phyloP scores from a whole-genome alignment of 2,113 vertebrate genomes.

The Campylomormyrus numenius region DNA sequence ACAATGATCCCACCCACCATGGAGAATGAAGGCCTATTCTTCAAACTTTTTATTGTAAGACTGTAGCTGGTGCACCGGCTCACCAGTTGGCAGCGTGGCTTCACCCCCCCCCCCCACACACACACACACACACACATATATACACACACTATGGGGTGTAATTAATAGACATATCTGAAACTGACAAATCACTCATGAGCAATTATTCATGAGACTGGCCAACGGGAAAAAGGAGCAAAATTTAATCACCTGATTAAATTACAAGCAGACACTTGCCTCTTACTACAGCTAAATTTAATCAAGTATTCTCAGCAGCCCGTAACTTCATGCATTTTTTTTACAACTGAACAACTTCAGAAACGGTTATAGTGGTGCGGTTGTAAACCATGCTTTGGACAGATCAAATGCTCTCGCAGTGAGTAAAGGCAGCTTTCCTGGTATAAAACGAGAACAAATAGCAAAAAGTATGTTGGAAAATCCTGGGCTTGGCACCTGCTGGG shows the following conservation, averaged over 20 bases:
- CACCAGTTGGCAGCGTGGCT: no score
- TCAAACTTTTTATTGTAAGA: background rate
- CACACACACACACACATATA: background rate
- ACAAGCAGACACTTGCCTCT: background rate
- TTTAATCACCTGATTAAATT: background rate
- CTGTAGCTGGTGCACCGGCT: no score
- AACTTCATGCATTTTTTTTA: background rate
- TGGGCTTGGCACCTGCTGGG: background rate
- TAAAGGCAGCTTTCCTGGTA: background rate
- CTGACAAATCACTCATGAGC: background rate
- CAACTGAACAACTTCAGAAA: background rate
- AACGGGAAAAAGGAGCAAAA: background rate
- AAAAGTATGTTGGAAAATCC: background rate
- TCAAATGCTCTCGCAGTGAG: background rate
- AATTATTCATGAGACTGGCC: background rate
- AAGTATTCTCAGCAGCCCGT: background rate
- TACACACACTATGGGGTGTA: background rate
- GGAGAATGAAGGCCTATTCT: background rate
- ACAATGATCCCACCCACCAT: background rate
- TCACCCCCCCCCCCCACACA: no score
- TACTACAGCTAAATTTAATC: background rate
- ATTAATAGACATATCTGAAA: background rate
- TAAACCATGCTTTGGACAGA: background rate
- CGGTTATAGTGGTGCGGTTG: background rate
- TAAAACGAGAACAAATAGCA: background rate